Evolutionary conservation across 2,888 invertebrate genomes (phyloP).

Genomic region (Drosophila koepferae): DNA sequence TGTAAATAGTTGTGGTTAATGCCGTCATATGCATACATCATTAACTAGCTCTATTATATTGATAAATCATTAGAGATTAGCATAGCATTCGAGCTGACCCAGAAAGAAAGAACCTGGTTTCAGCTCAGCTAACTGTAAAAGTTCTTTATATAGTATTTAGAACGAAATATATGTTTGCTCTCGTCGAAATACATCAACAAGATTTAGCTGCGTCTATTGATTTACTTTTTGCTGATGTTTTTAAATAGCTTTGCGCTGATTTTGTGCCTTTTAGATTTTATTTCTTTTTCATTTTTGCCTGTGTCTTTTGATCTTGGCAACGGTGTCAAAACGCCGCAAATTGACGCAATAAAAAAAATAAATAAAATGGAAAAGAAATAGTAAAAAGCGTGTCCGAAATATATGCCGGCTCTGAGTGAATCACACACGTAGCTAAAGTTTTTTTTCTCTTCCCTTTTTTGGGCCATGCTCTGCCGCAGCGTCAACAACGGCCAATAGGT

Average conservation of each 20-base stretch:
- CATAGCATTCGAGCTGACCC: constrained; percentile 40
- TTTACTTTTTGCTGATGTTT: constrained; percentile 26
- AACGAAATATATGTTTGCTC: not conserved
- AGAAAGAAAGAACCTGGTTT: constrained; percentile 18
- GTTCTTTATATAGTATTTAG: constrained; percentile 3
- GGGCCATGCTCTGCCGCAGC: constrained; percentile 23
- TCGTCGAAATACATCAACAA: constrained; percentile 6
- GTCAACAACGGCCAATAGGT: constrained; percentile 19
- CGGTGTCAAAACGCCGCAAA: constrained; percentile 55
- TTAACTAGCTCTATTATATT: constrained; percentile 32
- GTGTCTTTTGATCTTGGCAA: constrained; percentile 43
- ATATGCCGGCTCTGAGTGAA: constrained; percentile 31
- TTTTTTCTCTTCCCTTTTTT: not conserved
- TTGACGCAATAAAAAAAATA: constrained; percentile 32
- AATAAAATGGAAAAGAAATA: not conserved
- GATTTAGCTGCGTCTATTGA: constrained; percentile 23
- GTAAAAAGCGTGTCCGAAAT: constrained; percentile 25
- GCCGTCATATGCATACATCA: not conserved
- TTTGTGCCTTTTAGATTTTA: not conserved
- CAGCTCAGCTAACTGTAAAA: constrained; percentile 43
- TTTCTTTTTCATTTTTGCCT: constrained; percentile 5
- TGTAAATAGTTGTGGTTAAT: constrained; percentile 43
- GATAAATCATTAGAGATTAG: constrained; percentile 48
- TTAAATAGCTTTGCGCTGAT: constrained; percentile 33
- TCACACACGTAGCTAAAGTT: constrained; percentile 32